phyloP scores from a whole-genome alignment of 2,888 invertebrate genomes.

The Zootermopsis nevadensis region DNA sequence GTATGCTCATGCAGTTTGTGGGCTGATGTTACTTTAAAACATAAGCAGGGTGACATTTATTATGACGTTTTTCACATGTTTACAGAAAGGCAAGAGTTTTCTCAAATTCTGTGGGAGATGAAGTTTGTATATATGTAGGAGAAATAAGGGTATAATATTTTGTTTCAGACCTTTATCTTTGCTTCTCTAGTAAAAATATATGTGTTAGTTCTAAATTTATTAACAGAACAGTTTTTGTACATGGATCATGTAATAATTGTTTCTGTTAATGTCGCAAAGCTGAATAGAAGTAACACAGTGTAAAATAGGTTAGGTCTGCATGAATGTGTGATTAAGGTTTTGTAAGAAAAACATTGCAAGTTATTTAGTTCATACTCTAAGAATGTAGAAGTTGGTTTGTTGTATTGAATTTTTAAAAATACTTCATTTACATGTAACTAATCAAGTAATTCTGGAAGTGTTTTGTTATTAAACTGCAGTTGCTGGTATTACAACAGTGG shows the following conservation, averaged over 20 bases:
- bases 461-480: not conserved
- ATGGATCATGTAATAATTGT: not conserved
- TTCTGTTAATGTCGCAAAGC: conserved; percentile 23
- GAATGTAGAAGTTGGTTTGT: not conserved
- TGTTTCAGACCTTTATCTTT: not conserved
- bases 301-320: conserved; percentile 10
- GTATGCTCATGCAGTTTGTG: not conserved
- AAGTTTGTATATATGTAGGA: conserved; percentile 32
- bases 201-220: conserved; percentile 21
- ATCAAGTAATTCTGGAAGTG: not conserved
- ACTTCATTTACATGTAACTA: conserved; percentile 6
- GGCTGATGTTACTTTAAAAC: not conserved
- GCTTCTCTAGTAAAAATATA: conserved; percentile 19
- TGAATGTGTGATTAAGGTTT: conserved; percentile 30
- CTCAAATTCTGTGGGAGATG: not conserved
- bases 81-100: not conserved
- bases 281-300: not conserved
- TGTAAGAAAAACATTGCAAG: conserved; percentile 19
- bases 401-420: not conserved
- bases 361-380: not conserved
- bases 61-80: not conserved
- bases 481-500: not conserved
- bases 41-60: not conserved
- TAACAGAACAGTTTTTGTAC: not conserved
- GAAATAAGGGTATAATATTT: not conserved